Conservation (phyloP, 2,888 invertebrate genomes). For the Julus scanicus region DNA sequence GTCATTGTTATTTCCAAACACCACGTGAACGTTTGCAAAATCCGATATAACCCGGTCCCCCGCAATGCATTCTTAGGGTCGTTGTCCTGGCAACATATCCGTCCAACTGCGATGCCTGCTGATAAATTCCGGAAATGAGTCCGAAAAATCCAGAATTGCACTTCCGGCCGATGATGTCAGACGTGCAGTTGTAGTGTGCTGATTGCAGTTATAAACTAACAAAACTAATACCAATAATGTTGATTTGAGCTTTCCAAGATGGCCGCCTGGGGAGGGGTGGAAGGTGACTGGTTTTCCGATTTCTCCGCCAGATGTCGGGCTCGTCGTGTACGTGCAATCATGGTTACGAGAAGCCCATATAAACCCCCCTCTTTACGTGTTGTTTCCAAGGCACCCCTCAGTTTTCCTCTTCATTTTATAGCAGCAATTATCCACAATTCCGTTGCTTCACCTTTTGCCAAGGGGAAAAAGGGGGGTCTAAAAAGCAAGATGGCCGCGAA, state of each 20-base stretch:
- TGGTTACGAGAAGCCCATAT: neutral
- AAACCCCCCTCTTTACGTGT: conserved; percentile 44
- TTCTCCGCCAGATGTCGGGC: conserved; percentile 2
- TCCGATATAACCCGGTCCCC: no score
- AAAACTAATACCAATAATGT: neutral
- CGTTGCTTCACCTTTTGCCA: conserved; percentile 52
- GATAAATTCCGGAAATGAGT: neutral
- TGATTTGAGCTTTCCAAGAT: neutral
- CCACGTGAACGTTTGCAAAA: no score
- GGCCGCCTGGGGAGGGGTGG: conserved; percentile 9
- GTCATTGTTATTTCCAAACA: no score
- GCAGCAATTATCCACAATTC: conserved; percentile 46
- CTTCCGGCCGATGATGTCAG: neutral
- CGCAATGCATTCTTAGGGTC: no score
- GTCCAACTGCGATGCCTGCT: neutral
- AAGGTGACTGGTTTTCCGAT: neutral
- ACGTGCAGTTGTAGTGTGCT: neutral
- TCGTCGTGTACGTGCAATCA: neutral
- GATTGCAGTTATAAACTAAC: no score
- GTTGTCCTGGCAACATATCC: neutral
- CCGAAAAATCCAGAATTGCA: neutral
- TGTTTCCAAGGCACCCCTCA: conserved; percentile 41
- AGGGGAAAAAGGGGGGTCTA: conserved; percentile 48
- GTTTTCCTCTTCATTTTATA: conserved; percentile 45
- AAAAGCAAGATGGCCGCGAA: conserved; percentile 13